Conservation (phyloP, 2,113 vertebrate genomes). For the Heptranchias perlo region DNA sequence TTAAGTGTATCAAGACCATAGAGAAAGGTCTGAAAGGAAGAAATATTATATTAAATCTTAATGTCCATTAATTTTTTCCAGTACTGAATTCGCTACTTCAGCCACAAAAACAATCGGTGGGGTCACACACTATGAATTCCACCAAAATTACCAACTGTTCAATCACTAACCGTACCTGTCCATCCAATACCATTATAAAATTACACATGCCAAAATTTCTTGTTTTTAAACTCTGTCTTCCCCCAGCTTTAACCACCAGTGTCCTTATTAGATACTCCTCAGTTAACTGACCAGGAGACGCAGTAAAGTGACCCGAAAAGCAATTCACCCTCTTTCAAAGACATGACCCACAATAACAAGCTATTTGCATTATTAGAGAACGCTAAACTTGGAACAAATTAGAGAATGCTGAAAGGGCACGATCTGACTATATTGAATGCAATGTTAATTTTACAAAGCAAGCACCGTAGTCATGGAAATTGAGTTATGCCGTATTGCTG, state of each 20-base stretch:
- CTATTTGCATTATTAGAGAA: not conserved
- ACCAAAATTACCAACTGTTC: not conserved
- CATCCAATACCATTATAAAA: not conserved
- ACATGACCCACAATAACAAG: not conserved
- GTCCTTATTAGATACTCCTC: not conserved
- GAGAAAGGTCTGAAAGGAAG: too few species aligned
- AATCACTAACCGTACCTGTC: not conserved
- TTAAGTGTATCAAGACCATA: not conserved
- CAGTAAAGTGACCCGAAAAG: not conserved
- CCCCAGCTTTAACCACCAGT: not conserved
- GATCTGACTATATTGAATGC: not conserved
- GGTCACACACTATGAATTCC: not conserved
- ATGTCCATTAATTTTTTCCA: too few species aligned
- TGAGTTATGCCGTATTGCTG: not conserved
- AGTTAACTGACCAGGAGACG: not conserved
- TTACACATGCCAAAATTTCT: not conserved
- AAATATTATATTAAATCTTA: too few species aligned
- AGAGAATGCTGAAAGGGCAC: not conserved
- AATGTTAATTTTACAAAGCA: too few species aligned
- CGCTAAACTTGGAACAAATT: not conserved
- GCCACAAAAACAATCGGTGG: too few species aligned
- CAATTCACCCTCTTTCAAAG: not conserved
- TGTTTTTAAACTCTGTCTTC: not conserved
- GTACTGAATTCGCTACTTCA: too few species aligned
- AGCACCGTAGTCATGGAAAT: not conserved